Evolutionary conservation across 2,888 invertebrate genomes (phyloP).

Genomic region (Nomada ferruginata): DNA sequence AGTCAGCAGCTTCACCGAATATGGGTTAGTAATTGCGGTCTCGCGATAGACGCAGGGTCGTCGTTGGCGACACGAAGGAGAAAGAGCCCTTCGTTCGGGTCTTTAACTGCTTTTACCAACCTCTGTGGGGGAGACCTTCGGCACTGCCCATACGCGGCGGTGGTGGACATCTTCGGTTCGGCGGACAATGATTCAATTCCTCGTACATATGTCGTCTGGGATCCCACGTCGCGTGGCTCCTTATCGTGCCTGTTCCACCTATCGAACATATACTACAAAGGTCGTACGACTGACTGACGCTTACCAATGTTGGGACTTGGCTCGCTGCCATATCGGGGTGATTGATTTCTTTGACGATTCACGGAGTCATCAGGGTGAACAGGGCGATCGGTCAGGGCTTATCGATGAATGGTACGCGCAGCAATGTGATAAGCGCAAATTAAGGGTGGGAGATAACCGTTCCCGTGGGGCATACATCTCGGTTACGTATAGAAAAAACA

Average conservation of each 20-base stretch:
- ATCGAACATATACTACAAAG: conserved; percentile 81
- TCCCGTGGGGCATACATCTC: conserved; percentile 50
- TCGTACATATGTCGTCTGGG: conserved; percentile 95
- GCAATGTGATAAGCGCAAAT: conserved; percentile 73
- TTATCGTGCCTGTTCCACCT: conserved; percentile 85
- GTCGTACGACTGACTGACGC: conserved; percentile 81
- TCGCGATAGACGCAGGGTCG: conserved; percentile 60
- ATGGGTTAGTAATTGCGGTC: conserved; percentile 46
- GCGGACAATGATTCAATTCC: conserved; percentile 89
- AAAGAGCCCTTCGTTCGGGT: conserved; percentile 57
- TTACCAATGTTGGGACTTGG: conserved; percentile 75
- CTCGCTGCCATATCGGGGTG: conserved; percentile 36
- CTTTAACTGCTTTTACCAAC: conserved; percentile 79
- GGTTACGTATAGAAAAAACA: conserved; percentile 49
- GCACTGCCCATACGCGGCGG: conserved; percentile 86
- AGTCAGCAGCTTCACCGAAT: conserved; percentile 54
- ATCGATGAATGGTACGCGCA: conserved; percentile 72
- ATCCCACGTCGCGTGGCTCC: conserved; percentile 93
- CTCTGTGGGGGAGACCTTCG: conserved; percentile 83
- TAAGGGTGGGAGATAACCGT: conserved; percentile 59
- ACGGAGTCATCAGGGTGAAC: conserved; percentile 22
- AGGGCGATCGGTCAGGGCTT: conserved; percentile 1
- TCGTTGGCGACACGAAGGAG: conserved; percentile 39
- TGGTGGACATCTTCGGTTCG: conserved; percentile 84
- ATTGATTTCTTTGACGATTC: conserved; percentile 45